Conservation (phyloP, 2,888 invertebrate species). For the Apoda limacodes region DNA sequence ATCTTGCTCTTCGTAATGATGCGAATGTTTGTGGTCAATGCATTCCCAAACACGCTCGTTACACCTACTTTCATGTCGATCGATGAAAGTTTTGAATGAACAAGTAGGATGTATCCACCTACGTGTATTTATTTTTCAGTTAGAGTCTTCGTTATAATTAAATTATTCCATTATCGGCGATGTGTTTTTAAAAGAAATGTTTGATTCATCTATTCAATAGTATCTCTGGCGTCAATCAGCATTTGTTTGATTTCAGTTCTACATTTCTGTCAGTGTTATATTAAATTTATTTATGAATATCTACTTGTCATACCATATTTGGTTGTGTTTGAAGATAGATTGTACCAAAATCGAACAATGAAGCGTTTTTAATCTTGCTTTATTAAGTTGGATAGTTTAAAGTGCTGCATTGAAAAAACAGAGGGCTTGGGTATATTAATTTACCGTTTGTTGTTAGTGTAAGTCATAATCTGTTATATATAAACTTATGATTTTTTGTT, state of each 20-base stretch:
- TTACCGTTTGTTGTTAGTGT: slow-evolving; percentile 35
- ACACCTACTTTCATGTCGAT: slow-evolving; percentile 56
- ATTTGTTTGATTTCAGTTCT: too few species aligned
- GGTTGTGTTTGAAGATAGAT: too few species aligned
- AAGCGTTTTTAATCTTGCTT: slow-evolving; percentile 30
- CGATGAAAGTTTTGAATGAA: slow-evolving; percentile 50
- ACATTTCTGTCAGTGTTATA: too few species aligned
- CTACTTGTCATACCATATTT: too few species aligned
- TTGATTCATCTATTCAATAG: too few species aligned
- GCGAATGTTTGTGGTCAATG: slow-evolving; percentile 54
- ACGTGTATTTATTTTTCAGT: slow-evolving; percentile 2
- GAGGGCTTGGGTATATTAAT: slow-evolving; percentile 47
- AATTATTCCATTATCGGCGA: too few species aligned
- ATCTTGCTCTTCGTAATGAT: slow-evolving; percentile 50
- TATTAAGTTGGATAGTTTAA: slow-evolving; percentile 38
- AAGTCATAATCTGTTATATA: slow-evolving; percentile 47
- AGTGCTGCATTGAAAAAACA: slow-evolving; percentile 52
- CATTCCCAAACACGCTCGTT: slow-evolving; percentile 57
- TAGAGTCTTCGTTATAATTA: too few species aligned
- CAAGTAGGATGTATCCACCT: slow-evolving; percentile 34
- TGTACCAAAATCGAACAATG: too few species aligned
- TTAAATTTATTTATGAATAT: too few species aligned
- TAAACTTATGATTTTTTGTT: slow-evolving; percentile 50
- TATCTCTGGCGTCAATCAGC: too few species aligned
- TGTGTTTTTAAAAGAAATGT: too few species aligned